These are phyloP conservation scores for Gymnarchus niloticus DNA, from an alignment of 2,113 vertebrate genomes.

Conservation along the genomic window DNA sequence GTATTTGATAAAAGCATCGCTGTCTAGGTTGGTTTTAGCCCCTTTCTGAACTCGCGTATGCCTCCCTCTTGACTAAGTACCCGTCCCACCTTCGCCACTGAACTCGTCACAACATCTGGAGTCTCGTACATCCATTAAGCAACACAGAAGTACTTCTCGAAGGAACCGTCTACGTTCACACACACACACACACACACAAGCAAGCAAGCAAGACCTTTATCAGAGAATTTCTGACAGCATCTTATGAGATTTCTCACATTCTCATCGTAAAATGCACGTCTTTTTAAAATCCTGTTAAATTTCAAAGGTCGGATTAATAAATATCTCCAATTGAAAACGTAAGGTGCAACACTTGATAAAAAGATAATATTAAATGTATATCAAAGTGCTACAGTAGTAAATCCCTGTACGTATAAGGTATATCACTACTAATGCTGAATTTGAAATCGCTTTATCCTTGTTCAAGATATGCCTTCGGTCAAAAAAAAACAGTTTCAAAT, in stretches of 20 bases:
- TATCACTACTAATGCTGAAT: not conserved
- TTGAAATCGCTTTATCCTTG: not conserved
- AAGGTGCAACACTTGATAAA: constrained; percentile 30
- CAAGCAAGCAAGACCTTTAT: not conserved
- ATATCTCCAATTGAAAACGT: constrained; percentile 7
- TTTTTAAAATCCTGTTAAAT: not conserved
- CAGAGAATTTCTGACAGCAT: not conserved
- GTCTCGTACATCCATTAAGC: not conserved
- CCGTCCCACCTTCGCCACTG: not conserved
- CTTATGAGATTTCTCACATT: not conserved
- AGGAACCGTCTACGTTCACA: not conserved
- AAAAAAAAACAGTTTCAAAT: constrained; percentile 27
- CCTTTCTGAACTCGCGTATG: not conserved
- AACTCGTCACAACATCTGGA: not conserved
- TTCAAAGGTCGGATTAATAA: not conserved
- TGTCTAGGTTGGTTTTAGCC: not conserved
- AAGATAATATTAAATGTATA: constrained; percentile 36
- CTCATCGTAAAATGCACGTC: not conserved
- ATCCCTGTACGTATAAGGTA: constrained; percentile 44
- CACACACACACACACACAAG: too few species aligned
- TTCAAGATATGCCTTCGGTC: not conserved
- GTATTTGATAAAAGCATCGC: not conserved
- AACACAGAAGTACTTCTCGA: not conserved
- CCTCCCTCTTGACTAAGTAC: not conserved
- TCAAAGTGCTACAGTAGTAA: constrained; percentile 55